Evolutionary conservation across 2,797 vertebrate genomes (phyloP), one percentile per base, ranked within the genome.

Genomic region (Moxostoma hubbsi): DNA sequence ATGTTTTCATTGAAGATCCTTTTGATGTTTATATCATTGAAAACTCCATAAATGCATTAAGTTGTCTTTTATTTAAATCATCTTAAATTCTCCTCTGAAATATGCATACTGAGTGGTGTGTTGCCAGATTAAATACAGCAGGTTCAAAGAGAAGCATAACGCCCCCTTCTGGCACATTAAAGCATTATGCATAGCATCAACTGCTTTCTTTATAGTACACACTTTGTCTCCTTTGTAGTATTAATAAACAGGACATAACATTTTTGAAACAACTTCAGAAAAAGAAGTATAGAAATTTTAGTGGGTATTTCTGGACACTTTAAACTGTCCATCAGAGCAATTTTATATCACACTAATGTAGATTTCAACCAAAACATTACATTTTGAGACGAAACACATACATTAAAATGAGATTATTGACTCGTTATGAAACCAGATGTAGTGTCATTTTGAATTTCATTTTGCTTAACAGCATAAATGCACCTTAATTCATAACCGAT

Each of bases 101-200:
- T 15, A n/a, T 61, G 65, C 24, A 75, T 58, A 71, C 53, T 53
- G 13, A 16, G 53, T 15, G 15, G 7, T 51, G n/a, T 59, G 12
- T 11, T 63, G 13, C 36, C 4, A 46, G 24, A 59, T 49, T 54
- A 36, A 24, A 51, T 77, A 49, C 53, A 5, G 36, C 62, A 64
- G 57, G 64, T 73, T 68, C 57, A 74, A 75, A 71, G 80, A 61
- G 57, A 81, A 74, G 69, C 24, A 62, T 3, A 36, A 36, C 81
- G 82, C 82, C 80, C 82, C 82, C 82, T 62, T 67, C 84, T 84
- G 84, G 80, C 61, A 66, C n/a, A 58, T 54, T 24, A 58, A 2
- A 53, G 54, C 72, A 75, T 72, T 75, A 54, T 53, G 71, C 49
- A 71, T n/a, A 12, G 12, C 43, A 53, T 43, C 18, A 45, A 9